These are phyloP conservation scores for Leucoraja ocellata DNA, from an alignment of 2,797 vertebrate species.

Conservation along the genomic window DNA sequence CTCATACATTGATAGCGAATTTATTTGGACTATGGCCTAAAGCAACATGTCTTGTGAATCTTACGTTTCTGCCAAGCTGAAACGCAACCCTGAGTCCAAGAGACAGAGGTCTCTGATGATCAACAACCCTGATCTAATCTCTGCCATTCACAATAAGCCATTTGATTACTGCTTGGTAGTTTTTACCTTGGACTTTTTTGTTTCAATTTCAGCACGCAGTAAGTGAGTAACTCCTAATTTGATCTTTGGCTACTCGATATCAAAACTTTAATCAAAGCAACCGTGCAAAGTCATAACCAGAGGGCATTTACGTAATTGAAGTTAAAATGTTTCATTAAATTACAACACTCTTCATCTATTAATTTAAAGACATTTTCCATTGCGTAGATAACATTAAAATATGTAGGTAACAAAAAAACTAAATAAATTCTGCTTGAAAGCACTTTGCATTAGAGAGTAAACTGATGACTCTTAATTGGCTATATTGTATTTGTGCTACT, in stretches of 20 bases:
- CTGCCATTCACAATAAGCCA: not conserved
- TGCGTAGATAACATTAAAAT: too few relatives aligned
- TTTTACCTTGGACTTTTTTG: not conserved
- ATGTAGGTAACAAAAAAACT: not conserved
- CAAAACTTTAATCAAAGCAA: not conserved
- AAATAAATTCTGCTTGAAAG: constrained; percentile 39
- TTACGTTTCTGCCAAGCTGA: not conserved
- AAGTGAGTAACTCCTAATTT: too few relatives aligned
- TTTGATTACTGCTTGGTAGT: not conserved
- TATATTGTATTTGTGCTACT: too few relatives aligned
- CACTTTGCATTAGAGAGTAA: too few relatives aligned
- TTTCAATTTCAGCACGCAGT: not conserved
- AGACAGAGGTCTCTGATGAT: not conserved
- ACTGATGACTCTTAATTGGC: too few relatives aligned
- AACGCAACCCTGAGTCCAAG: not conserved
- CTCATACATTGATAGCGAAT: not conserved
- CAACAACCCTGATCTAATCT: not conserved
- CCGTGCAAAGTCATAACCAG: not conserved
- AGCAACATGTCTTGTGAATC: not conserved
- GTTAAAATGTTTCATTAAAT: not conserved
- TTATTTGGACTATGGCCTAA: too few relatives aligned
- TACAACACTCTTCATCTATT: not conserved
- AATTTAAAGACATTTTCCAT: not conserved
- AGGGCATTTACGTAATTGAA: not conserved
- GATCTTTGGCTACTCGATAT: not conserved